phyloP scores from a whole-genome alignment of 2,888 invertebrate species.

The Cheilosia soror region DNA sequence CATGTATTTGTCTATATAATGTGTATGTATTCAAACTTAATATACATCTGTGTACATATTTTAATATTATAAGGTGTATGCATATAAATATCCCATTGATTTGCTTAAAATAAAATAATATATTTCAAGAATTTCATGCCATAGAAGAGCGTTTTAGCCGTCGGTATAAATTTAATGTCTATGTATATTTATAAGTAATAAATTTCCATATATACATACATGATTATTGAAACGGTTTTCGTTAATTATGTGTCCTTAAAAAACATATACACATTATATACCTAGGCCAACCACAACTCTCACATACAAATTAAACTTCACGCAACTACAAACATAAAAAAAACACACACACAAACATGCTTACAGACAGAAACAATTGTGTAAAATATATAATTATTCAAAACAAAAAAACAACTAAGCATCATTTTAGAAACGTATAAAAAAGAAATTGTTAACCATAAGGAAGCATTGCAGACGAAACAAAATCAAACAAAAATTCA shows the following conservation, averaged over 20 bases:
- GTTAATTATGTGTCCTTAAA: constrained; percentile 48
- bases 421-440: constrained; percentile 49
- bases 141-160: constrained; percentile 56
- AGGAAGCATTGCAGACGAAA: constrained; percentile 48
- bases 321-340: constrained; percentile 5
- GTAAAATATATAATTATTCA: constrained; percentile 40
- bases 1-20: neutral
- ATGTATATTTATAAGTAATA: constrained; percentile 59
- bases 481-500: constrained; percentile 41
- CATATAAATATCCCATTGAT: constrained; percentile 37
- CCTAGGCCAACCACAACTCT: neutral
- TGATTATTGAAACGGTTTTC: constrained; percentile 56
- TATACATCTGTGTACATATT: constrained; percentile 63
- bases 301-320: neutral
- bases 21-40: constrained; percentile 35
- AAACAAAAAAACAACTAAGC: constrained; percentile 37
- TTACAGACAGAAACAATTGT: constrained; percentile 35
- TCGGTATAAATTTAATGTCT: constrained; percentile 49
- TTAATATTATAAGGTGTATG: constrained; percentile 52
- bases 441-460: constrained; percentile 57
- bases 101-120: constrained; percentile 36
- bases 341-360: constrained; percentile 44
- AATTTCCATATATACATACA: constrained; percentile 42
- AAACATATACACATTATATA: constrained; percentile 10
- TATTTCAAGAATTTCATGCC: constrained; percentile 25